Conservation (phyloP, 2,113 vertebrate genomes). For the Limnothrissa miodon region DNA sequence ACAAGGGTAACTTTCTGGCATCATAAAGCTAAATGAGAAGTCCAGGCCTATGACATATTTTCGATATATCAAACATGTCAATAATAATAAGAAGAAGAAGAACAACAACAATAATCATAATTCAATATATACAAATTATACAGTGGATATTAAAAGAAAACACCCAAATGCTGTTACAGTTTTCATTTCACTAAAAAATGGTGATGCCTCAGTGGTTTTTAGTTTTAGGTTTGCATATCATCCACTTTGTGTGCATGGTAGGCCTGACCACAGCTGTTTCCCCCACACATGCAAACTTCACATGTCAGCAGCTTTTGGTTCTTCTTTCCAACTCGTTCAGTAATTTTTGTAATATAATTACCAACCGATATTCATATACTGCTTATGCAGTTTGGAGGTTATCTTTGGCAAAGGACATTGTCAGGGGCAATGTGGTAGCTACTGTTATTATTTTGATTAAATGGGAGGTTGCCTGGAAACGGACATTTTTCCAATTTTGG, state of each 20-base stretch:
- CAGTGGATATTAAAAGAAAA: not conserved
- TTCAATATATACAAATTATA: not conserved
- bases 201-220: not conserved
- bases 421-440: not conserved
- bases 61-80: no score
- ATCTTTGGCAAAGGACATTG: not conserved
- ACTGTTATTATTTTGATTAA: constrained; percentile 24
- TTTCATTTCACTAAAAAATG: not conserved
- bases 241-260: not conserved
- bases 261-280: constrained; percentile 5
- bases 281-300: not conserved
- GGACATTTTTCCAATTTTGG: constrained; percentile 22
- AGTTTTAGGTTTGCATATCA: not conserved
- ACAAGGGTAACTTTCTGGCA: not conserved
- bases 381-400: not conserved
- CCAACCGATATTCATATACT: not conserved
- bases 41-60: no score
- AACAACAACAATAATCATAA: not conserved
- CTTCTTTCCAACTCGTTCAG: not conserved
- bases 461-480: constrained; percentile 23
- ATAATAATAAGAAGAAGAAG: no score
- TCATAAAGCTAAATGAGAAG: not conserved
- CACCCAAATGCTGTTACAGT: not conserved
- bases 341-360: not conserved
- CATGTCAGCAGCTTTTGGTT: not conserved